Evolutionary conservation across 1,140 invertebrate species (phyloP), one percentile per base, ranked within the genome.

Genomic region (Bombus fervidus): DNA sequence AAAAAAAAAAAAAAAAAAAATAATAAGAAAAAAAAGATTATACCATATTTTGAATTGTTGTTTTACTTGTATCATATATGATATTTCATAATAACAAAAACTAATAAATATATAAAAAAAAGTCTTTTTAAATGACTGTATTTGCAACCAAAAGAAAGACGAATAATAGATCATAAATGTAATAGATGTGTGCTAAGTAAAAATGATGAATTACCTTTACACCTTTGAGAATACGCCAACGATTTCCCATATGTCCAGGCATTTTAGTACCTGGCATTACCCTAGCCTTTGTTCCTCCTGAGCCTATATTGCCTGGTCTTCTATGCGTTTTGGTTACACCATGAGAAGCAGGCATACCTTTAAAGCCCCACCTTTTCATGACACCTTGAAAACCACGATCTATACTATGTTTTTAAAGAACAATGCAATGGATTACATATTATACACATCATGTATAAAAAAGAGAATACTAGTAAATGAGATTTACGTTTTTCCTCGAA

Each of bases 331-430:
- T 99, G 1, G 99, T 99, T 9, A 97, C 96, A 90, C 99, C 99
- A 94, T 99, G 99, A 74, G 97, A 97, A 15, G 97, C 97, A 86
- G 98, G 98, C 96, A 98, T 97, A 83, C 99, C 99, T 93, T 98
- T 97, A 92, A 99, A 99, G 66, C 98, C 98, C 97, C 98, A 99
- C 43, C 99, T 96, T 95, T 98, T 99, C 95, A 99, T 98, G 0
- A 99, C 99, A 77, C 99, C 99, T 97, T 99, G 99, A 93, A 99
- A 99, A n/a, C 99, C 99, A 93, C 97, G 96, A 93, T 98, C 97
- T 69, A 98, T 97, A 8, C 98, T 98, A 91, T 94, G 90, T 92
- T 72, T 66, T n/a, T 68, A 47, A 82, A 64, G 0, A 66, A 64
- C 22, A 81, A 37, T 31, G 3, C 13, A 59, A 66, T 73, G 2